Conservation (phyloP, 2,888 invertebrate genomes). For the Clostera curtula region DNA sequence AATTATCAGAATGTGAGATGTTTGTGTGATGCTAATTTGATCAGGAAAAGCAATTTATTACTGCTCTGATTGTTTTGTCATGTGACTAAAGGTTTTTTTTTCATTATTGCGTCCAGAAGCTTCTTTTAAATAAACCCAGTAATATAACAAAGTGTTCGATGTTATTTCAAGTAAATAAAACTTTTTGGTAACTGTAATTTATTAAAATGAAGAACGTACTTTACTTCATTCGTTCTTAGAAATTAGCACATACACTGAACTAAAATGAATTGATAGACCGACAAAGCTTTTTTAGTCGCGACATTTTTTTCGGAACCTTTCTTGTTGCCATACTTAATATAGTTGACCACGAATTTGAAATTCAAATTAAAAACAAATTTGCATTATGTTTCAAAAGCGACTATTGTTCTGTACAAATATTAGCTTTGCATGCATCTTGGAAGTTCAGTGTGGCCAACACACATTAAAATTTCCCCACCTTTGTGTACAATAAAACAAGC, state of each 20-base stretch:
- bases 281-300: conserved; percentile 3
- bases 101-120: too few relatives aligned
- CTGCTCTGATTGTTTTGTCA: conserved; percentile 30
- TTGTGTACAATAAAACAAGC: conserved; percentile 9
- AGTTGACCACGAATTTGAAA: conserved; percentile 24
- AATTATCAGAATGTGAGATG: conserved; percentile 48
- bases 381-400: conserved; percentile 12
- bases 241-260: too few relatives aligned
- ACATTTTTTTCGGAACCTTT: conserved; percentile 8
- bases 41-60: conserved; percentile 18
- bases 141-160: background rate
- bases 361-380: conserved; percentile 29
- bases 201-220: too few relatives aligned
- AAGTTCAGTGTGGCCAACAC: conserved; percentile 31
- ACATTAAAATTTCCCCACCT: too few relatives aligned
- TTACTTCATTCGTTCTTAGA: too few relatives aligned
- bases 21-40: conserved; percentile 39
- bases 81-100: conserved; percentile 36
- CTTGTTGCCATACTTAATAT: conserved; percentile 1
- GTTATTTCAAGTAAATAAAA: too few relatives aligned
- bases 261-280: too few relatives aligned
- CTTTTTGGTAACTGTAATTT: too few relatives aligned
- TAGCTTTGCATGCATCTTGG: conserved; percentile 43
- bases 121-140: too few relatives aligned
- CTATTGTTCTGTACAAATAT: conserved; percentile 26